Base-by-base conservation (phyloP, 2,113 vertebrate species). In the Nyctibius bracteatus region DNA sequence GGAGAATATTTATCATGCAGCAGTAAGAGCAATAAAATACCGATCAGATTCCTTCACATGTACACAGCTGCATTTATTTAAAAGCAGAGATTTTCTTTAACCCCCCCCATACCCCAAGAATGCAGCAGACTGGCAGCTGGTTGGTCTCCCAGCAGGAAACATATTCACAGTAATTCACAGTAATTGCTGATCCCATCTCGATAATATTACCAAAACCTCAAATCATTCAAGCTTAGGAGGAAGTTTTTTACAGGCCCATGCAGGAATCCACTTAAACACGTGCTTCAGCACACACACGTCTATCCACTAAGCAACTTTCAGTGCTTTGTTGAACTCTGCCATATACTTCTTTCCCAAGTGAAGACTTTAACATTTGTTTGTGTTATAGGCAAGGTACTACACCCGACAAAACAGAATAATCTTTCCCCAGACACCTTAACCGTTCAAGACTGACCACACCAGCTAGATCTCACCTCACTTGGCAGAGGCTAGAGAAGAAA, bases 1-100 rank as follows among this genome's bases (percentile, higher is more conserved):
- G 85, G 94, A 97, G 77, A 97, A 88, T 37, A 46, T 93, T 97
- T 90, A 95, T 78, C 88, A 82, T 55, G 67, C 23, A 84, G 75
- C 73, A 94, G 54, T 75, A 77, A 81, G 21, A 65, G 61, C 61
- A 92, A 78, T 10, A 43, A 35, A 41, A 25, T 11, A 47, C 10
- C 55, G 49, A 30, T 39, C 66, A 93, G 62, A 79, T 58, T 68
- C 77, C 82, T 84, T 81, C 89, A 84, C 55, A 52, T 81, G 41
- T 52, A 81, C 20, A 28, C 31, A 37, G 72, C 41, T 46, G 55
- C 66, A 35, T 13, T 92, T 61, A 85, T 57, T 90, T 67, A 67
- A 87, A 90, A 75, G 70, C 72, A 85, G 54, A 88, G 80, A 63
- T 49, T 43, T 33, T 15, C 66, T 67, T 73, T 44, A 52, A 25